phyloP scores from a whole-genome alignment of 53 echinoderm and acorn worm genomes.

The Astropecten irregularis region DNA sequence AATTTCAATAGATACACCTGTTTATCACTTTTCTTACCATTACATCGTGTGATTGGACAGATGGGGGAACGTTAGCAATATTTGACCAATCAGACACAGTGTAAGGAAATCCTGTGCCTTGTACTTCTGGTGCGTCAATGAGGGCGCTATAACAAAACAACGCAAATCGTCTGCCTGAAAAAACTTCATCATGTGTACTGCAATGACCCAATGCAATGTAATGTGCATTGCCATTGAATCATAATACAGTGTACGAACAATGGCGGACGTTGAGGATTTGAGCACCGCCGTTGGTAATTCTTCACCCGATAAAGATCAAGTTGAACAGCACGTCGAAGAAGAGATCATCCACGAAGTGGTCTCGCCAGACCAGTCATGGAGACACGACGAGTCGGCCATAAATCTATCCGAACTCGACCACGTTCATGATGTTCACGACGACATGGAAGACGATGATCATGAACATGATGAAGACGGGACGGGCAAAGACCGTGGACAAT shows the following conservation, averaged over 20 bases:
- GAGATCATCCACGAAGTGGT: slow-evolving; percentile 40
- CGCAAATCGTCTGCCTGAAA: not conserved
- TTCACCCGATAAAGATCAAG: slow-evolving; percentile 22
- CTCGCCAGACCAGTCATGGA: slow-evolving; percentile 38
- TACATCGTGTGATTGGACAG: slow-evolving; percentile 4
- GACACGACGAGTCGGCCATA: slow-evolving; percentile 6
- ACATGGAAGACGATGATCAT: not conserved
- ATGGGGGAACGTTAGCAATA: not conserved
- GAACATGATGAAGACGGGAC: not conserved
- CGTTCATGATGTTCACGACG: not conserved
- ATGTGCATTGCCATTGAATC: too few relatives aligned
- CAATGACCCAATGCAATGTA: too few relatives aligned
- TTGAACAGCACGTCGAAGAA: slow-evolving; percentile 42
- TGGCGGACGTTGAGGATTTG: slow-evolving; percentile 29
- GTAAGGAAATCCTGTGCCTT: not conserved
- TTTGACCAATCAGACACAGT: slow-evolving; percentile 14
- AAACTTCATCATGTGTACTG: not conserved
- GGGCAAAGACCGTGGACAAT: not conserved
- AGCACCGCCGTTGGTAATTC: too few relatives aligned
- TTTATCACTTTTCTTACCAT: slow-evolving; percentile 2
- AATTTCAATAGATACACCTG: slow-evolving; percentile 42
- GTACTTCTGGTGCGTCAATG: not conserved
- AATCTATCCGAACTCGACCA: too few relatives aligned
- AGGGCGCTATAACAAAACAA: slow-evolving; percentile 34
- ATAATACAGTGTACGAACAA: too few relatives aligned